Percentiles rank a stretch among this genome's conserved stretches.
Evolutionary conservation across 2,797 vertebrate genomes (phyloP).

Genomic region (Halcyon chelicuti): DNA sequence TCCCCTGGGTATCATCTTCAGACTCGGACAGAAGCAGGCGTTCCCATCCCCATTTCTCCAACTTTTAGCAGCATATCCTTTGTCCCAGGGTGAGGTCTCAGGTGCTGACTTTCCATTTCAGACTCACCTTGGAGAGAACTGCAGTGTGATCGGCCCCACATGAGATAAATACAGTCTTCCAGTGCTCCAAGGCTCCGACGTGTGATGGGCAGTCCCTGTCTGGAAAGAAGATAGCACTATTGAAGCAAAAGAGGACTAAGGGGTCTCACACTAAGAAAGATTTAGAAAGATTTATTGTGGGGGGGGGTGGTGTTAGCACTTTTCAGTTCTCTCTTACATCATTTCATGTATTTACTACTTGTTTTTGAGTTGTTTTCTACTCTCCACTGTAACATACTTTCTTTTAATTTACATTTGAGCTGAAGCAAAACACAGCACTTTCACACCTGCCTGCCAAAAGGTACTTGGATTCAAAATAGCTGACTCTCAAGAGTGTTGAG

Average conservation of each 20-base stretch:
- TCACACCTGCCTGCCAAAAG: background rate
- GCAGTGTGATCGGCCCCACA: constrained; percentile 87
- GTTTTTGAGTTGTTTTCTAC: background rate
- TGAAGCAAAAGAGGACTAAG: background rate
- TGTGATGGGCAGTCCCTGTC: constrained; percentile 76
- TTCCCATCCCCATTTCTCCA: background rate
- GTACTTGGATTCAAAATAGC: background rate
- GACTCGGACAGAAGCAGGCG: background rate
- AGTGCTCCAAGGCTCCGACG: constrained; percentile 71
- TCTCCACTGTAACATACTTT: background rate
- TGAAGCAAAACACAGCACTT: background rate
- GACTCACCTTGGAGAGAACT: constrained; percentile 83
- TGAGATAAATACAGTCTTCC: constrained; percentile 79
- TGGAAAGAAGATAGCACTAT: constrained; percentile 28
- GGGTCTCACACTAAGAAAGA: background rate
- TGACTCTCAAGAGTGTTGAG: background rate
- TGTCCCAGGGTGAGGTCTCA: background rate
- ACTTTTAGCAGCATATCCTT: background rate
- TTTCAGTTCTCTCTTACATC: background rate
- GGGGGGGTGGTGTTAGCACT: rapidly evolving
- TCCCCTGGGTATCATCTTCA: rapidly evolving
- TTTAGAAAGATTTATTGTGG: background rate
- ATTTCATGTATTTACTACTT: background rate
- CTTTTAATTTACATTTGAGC: background rate
- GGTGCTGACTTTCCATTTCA: background rate